A percentile compares a stretch with the other conserved stretches of the same genome.
phyloP scores from a whole-genome alignment of 1,140 invertebrate genomes.

The Trichogramma pretiosum region DNA sequence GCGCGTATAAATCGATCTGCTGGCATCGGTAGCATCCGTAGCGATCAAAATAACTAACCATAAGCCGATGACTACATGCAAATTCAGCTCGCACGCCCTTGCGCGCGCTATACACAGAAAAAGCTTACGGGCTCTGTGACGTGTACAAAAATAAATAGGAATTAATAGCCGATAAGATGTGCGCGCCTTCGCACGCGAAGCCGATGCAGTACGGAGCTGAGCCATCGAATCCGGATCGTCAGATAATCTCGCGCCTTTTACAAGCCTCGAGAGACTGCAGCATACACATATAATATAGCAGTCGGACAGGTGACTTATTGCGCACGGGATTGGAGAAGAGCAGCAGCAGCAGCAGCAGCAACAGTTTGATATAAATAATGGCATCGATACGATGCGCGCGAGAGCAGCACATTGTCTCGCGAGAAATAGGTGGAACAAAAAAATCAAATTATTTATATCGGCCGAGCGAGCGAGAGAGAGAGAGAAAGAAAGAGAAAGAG shows the following conservation, averaged over 20 bases:
- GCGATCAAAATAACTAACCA: too few relatives aligned
- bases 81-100: not conserved
- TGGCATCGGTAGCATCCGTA: too few relatives aligned
- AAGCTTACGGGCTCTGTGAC: constrained; percentile 28
- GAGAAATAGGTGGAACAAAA: not conserved
- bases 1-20: too few relatives aligned
- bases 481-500: not conserved
- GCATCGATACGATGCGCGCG: constrained; percentile 25
- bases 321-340: too few relatives aligned
- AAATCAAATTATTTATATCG: constrained; percentile 18
- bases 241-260: constrained; percentile 34
- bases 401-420: not conserved
- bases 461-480: not conserved
- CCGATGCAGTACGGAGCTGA: too few relatives aligned
- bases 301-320: constrained; percentile 40
- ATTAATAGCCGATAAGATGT: constrained; percentile 31
- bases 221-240: constrained; percentile 40
- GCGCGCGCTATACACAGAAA: not conserved
- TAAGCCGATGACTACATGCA: constrained; percentile 8
- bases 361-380: constrained; percentile 31
- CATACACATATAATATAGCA: too few relatives aligned
- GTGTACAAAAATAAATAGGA: constrained; percentile 30
- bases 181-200: too few relatives aligned
- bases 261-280: too few relatives aligned
- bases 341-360: too few relatives aligned